Evolutionary conservation across 2,797 vertebrate genomes (phyloP), one percentile per base, ranked within the genome.

Genomic region (Botia kubotai): DNA sequence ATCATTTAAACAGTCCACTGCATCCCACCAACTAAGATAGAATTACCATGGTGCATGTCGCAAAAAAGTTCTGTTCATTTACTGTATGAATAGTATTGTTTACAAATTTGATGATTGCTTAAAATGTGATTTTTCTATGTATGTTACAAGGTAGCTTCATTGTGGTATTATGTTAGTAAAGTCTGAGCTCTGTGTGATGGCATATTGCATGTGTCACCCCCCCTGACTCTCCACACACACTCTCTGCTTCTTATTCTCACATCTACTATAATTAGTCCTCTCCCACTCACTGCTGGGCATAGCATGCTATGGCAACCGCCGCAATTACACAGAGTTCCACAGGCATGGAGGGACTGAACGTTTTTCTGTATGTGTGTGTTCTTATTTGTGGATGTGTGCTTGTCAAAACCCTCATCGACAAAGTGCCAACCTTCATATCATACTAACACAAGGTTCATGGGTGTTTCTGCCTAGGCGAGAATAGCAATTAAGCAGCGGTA

Each of bases 201-300:
- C 73, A 83, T 76, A 81, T 83, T 88, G 79, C 77, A 55, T 70
- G 33, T 65, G 72, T 83, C 26, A 60, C 36, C 19, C 43, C 29
- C 19, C 72, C 58, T 23, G 39, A n/a, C 50, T 57, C 39, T 36
- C 19, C 19, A 62, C 29, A 26, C 80, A 43, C 66, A 66, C 70
- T 62, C 72, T 50, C 29, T 70, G 70, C 78, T 57, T 71, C 81
- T 85, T 79, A 70, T 80, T 89, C 81, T 87, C 81, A 84, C 58
- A 80, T 86, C 80, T 52, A 8, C 83, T 91, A 84, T 88, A 90
- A 90, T 92, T 90, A 91, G 88, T 81, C 71, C 70, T 50, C 77
- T 81, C 81, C 75, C 81, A 81, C 79, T 84, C 84, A 89, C 72
- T 78, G 79, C 82, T 74, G 80, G 75, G 65, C 66, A 68, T 58